phyloP scores from a whole-genome alignment of 1,140 invertebrate genomes.

The Sinella curviseta region DNA sequence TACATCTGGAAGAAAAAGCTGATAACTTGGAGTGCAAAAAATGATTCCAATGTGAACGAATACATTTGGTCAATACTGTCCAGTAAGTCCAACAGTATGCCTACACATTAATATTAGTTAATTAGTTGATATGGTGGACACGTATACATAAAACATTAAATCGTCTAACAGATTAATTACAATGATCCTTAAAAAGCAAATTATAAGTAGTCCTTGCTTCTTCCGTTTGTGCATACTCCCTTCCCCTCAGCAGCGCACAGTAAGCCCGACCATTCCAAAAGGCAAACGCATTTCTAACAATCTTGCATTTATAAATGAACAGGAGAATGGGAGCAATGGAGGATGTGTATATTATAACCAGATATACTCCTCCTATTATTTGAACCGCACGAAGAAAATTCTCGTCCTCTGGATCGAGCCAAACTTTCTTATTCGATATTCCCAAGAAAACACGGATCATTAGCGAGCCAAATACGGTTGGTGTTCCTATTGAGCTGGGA shows the following conservation, averaged over 20 bases:
- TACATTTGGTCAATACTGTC: conserved; percentile 43
- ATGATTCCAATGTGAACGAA: conserved; percentile 31
- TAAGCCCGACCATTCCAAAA: conserved; percentile 43
- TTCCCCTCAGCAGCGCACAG: conserved; percentile 26
- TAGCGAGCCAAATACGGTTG: neutral
- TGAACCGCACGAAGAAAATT: neutral
- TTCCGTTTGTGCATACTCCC: conserved; percentile 32
- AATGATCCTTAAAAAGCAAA: conserved; percentile 31
- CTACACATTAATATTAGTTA: neutral
- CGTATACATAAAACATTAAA: neutral
- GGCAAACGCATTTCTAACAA: conserved; percentile 36
- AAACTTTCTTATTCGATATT: neutral
- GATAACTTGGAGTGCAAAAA: conserved; percentile 18
- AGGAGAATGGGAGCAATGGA: conserved; percentile 33
- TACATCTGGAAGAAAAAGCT: conserved; percentile 25
- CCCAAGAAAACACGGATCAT: conserved; percentile 1
- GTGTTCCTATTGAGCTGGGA: neutral
- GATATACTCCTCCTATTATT: neutral
- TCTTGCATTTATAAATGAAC: conserved; percentile 40
- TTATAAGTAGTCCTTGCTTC: conserved; percentile 29
- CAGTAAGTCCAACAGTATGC: conserved; percentile 40
- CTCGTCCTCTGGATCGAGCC: neutral
- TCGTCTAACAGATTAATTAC: neutral
- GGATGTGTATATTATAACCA: conserved; percentile 29
- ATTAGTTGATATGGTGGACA: too few species aligned